Evolutionary conservation across 92 coral and sea anemone species (phyloP).

Genomic region (Palythoa caribaeorum): DNA sequence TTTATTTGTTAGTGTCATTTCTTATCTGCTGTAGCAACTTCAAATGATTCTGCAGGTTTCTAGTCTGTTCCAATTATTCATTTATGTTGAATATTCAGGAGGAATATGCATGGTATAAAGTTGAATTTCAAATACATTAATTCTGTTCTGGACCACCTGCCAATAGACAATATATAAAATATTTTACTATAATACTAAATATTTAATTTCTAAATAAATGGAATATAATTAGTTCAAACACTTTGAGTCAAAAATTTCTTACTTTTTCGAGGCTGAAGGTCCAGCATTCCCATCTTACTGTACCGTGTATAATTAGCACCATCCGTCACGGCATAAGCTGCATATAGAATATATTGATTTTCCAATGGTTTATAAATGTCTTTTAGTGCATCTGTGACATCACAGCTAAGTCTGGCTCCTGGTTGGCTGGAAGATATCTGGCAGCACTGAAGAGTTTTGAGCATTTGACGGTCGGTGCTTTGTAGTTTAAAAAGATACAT

Average conservation of each 20-base stretch:
- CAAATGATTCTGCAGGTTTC: too few relatives aligned
- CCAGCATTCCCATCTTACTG: background rate
- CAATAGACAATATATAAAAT: too few relatives aligned
- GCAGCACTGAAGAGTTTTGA: slow-evolving; percentile 12
- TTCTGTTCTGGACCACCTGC: too few relatives aligned
- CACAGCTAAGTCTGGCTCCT: slow-evolving; percentile 11
- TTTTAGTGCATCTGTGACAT: background rate
- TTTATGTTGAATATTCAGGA: too few relatives aligned
- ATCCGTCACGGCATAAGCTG: background rate
- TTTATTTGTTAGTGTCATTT: too few relatives aligned
- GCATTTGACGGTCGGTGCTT: background rate
- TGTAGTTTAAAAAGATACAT: background rate
- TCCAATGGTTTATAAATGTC: background rate
- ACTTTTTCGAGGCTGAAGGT: background rate
- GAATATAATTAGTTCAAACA: too few relatives aligned
- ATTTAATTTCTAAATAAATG: too few relatives aligned
- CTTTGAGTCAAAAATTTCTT: background rate
- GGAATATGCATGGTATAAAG: too few relatives aligned
- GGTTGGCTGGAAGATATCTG: background rate
- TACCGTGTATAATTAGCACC: background rate
- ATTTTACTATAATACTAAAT: too few relatives aligned
- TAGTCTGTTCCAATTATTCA: too few relatives aligned
- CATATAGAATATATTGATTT: background rate
- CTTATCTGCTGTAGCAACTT: too few relatives aligned
- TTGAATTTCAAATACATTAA: too few relatives aligned